These are phyloP conservation scores for Rhinolophus ferrumequinum DNA, from an alignment of 2,113 vertebrate species.

Conservation along the genomic window DNA sequence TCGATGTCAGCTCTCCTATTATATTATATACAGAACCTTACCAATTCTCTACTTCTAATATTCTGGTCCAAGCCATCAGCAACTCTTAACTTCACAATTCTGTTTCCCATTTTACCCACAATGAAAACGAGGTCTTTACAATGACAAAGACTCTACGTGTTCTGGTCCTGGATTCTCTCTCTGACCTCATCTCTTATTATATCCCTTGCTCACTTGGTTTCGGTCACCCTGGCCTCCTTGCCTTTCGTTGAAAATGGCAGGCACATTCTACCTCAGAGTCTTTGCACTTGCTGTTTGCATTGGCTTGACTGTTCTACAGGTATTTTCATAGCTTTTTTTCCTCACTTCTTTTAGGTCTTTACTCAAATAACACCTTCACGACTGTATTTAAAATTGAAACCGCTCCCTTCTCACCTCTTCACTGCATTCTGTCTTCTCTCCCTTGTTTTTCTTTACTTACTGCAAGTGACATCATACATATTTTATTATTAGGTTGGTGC, in stretches of 20 bases:
- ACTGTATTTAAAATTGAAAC: background rate
- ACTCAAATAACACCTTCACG: background rate
- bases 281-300: background rate
- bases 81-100: background rate
- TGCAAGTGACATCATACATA: background rate
- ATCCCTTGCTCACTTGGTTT: background rate
- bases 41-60: background rate
- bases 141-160: background rate
- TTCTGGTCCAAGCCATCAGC: background rate
- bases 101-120: background rate
- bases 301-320: background rate
- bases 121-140: background rate
- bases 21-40: background rate
- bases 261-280: background rate
- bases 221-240: background rate
- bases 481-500: background rate
- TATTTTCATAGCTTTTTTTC: background rate
- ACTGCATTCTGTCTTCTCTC: background rate
- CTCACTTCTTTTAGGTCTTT: conserved; percentile 1
- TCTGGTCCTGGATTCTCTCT: background rate
- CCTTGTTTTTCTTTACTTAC: conserved; percentile 29
- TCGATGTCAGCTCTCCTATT: background rate
- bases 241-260: background rate
- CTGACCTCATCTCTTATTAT: background rate
- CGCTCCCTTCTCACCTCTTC: background rate